These are phyloP conservation scores for Spermophilus dauricus DNA, from an alignment of 2,113 vertebrate species.

Conservation along the genomic window DNA sequence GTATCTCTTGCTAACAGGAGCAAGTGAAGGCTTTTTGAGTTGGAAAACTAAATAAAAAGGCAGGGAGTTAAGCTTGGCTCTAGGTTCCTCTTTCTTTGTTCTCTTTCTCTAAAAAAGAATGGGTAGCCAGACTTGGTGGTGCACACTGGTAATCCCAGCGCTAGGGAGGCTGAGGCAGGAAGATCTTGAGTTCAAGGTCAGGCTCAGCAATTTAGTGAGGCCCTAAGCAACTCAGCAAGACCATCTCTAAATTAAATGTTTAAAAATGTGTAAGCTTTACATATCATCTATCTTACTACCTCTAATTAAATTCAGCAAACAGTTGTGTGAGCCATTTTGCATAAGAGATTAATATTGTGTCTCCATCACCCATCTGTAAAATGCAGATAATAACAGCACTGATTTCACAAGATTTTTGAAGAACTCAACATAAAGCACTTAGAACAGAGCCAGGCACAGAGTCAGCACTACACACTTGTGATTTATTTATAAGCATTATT, in stretches of 20 bases:
- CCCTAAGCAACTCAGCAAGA: too few species aligned
- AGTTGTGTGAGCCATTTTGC: neutral
- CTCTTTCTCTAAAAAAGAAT: neutral
- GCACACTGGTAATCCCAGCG: too few species aligned
- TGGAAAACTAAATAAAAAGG: slow-evolving; percentile 24
- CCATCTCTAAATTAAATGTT: too few species aligned
- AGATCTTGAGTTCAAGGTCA: too few species aligned
- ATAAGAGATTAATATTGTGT: neutral
- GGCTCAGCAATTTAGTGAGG: too few species aligned
- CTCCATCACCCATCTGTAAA: neutral
- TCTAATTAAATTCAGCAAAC: neutral
- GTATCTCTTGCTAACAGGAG: neutral
- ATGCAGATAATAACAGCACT: neutral
- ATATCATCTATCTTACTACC: neutral
- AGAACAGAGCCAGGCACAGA: neutral
- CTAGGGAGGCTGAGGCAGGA: too few species aligned
- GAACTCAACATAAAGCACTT: neutral
- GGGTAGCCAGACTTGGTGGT: too few species aligned
- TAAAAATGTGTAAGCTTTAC: neutral
- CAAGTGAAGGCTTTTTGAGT: neutral
- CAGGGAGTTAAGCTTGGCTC: neutral
- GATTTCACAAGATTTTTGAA: neutral
- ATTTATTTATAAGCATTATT: neutral
- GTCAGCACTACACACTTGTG: neutral
- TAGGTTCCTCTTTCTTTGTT: neutral